Conservation (phyloP, 37 sponge, comb jelly and placozoan genomes). For the Mnemiopsis leidyi region DNA sequence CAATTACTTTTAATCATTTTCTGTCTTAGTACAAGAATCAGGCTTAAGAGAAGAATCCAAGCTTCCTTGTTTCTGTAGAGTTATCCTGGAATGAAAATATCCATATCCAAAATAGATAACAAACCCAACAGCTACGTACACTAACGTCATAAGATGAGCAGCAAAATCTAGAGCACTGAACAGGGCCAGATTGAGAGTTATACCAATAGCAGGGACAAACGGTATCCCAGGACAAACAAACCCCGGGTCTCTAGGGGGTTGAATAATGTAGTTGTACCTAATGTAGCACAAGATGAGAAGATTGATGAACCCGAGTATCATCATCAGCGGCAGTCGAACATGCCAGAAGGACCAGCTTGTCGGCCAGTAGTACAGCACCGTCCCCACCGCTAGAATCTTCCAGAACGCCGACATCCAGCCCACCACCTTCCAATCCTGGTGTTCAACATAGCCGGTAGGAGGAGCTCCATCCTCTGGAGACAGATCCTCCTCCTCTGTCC, state of each 20-base stretch:
- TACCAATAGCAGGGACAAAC: background rate
- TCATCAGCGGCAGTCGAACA: background rate
- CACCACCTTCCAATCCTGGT: background rate
- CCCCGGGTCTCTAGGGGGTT: background rate
- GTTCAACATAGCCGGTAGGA: background rate
- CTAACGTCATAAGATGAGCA: background rate
- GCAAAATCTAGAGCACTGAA: background rate
- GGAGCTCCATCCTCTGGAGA: background rate
- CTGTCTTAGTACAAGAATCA: too few species aligned
- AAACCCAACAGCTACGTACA: background rate
- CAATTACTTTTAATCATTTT: too few species aligned
- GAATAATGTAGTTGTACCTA: background rate
- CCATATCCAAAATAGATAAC: background rate
- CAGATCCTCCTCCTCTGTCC: background rate
- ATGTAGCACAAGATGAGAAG: background rate
- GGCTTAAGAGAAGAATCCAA: too few species aligned
- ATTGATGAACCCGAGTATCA: background rate
- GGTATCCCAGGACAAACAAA: constrained; percentile 13
- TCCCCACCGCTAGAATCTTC: background rate
- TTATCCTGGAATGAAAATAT: background rate
- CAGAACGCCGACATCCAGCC: background rate
- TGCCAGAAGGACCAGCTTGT: background rate
- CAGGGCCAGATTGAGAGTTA: background rate
- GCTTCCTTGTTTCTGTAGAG: background rate
- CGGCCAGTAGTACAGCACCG: background rate